Base-by-base conservation (phyloP, 1,140 invertebrate species). In the Magallana ariakensis region DNA sequence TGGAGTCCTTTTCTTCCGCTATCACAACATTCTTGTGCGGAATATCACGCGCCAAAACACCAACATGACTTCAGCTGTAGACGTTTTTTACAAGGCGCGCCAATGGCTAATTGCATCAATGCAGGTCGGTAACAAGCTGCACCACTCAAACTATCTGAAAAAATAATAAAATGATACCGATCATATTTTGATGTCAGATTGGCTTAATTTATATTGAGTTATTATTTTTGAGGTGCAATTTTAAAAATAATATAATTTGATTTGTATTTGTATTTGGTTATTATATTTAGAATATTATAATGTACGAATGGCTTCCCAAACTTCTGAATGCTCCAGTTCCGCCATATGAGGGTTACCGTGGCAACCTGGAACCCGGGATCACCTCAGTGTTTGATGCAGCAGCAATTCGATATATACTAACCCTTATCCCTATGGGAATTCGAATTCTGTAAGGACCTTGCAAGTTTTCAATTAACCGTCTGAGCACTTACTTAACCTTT, bases 251-350 rank as follows among this genome's bases (percentile, higher is more conserved):
- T n/a, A n/a, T n/a, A 46, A 46, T 33, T 33, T 1, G n/a, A n/a
- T n/a, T n/a, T n/a, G n/a, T n/a, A 33, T 46, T 46, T 46, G 33
- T 46, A 46, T 46, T 46, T 33, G 1, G 4, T 33, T 75, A 26
- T 75, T 33, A 11, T 26, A 75, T 96, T 13, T 95, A 99, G 97
- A 99, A 99, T 92, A 97, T 99, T 54, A 98, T 99, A 87, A 95
- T 98, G 88, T 99, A 99, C 94, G 99, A 99, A 94, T 99, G 99
- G 94, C 95, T 99, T 60, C 98, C 99, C 16, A 85, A 90, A 57
- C 85, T 93, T 4, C 85, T 93, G 9, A 89, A 90, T 26, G 83
- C 90, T 33, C 85, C 84, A n/a, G n/a, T 92, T 10, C 87, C 87
- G 11, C 80, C 89, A 8, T 93, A 93, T 62, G 88, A 87, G 89